Evolutionary conservation across 2,888 invertebrate genomes (phyloP), one percentile per base, ranked within the genome.

Genomic region (Heteropelma amictum): DNA sequence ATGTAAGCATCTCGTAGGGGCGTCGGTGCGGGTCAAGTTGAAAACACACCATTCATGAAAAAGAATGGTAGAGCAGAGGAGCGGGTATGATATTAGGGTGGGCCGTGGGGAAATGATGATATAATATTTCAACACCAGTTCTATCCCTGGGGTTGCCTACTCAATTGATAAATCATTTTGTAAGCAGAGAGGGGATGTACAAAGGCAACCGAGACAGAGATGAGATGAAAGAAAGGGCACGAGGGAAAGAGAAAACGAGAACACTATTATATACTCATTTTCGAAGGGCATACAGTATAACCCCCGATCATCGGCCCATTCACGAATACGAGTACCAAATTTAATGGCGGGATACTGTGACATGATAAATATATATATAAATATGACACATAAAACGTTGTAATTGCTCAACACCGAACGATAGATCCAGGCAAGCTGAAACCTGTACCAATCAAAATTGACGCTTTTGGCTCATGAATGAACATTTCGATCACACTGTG

Each of bases 121-220:
- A 87, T 87, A 88, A 88, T 88, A 88, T 88, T 88, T 88, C 88
- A 86, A 85, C 85, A 85, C 86, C 82, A 58, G 69, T 79, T 80
- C 81, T 84, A 81, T 83, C 83, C 83, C 79, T 82, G 80, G 85
- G 84, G 84, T 85, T 84, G 83, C 72, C 80, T 78, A 82, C 80
- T 85, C 85, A 85, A 86, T 87, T 86, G 87, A 87, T 86, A 87
- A 86, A 88, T 88, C 86, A 85, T 85, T 83, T 83, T 77, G 81
- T 82, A 84, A 85, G 84, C 84, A 82, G 80, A 81, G 80, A 82
- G 81, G 81, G 79, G 84, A 49, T 51, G 70, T 45, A 56, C 42
- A 47, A 60, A 58, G 54, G 71, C 63, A 56, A 70, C 19, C 64
- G 33, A 49, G 69, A 56, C 26, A 21, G 30, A 68, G 30, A 51